A percentile compares a stretch with the other conserved stretches of the same genome.
phyloP scores from a whole-genome alignment of 2,888 invertebrate species.

The Exocentrus adspersus region DNA sequence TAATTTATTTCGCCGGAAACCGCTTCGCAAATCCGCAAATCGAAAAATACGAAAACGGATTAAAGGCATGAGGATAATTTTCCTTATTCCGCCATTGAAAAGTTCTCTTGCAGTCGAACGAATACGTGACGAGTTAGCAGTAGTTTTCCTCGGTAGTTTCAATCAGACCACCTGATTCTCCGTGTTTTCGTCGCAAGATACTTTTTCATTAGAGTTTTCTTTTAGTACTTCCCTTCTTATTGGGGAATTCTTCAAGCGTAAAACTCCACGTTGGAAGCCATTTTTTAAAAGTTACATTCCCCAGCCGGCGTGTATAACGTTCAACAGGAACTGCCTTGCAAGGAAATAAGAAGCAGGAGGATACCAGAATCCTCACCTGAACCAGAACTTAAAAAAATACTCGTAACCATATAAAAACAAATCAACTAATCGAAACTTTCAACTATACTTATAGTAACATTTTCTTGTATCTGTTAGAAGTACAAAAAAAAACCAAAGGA shows the following conservation, averaged over 20 bases:
- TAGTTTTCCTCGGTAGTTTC: slow-evolving; percentile 46
- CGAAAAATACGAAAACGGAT: too few species aligned
- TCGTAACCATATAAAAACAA: too few species aligned
- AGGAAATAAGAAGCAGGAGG: slow-evolving; percentile 31
- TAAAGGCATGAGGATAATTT: slow-evolving; percentile 35
- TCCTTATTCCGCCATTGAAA: slow-evolving; percentile 37
- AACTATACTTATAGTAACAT: too few species aligned
- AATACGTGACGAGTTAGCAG: slow-evolving; percentile 30
- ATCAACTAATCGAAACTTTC: too few species aligned
- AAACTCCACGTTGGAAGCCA: slow-evolving; percentile 52
- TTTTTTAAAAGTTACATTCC: slow-evolving; percentile 55
- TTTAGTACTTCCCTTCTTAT: slow-evolving; percentile 50
- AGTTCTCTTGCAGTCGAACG: slow-evolving; percentile 36
- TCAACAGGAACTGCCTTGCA: slow-evolving; percentile 48
- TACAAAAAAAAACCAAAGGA: too few species aligned
- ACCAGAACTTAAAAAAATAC: too few species aligned
- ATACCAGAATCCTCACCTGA: background rate
- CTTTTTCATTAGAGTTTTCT: slow-evolving; percentile 58
- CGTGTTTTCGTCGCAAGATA: slow-evolving; percentile 53
- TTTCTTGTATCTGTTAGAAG: too few species aligned
- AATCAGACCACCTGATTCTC: slow-evolving; percentile 53
- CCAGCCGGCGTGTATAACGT: slow-evolving; percentile 49
- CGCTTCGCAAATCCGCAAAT: too few species aligned
- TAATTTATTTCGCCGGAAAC: background rate
- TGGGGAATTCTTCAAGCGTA: slow-evolving; percentile 56